These are phyloP conservation scores for Pyrrhosoma nymphula DNA, from an alignment of 2,888 invertebrate genomes.

Conservation along the genomic window DNA sequence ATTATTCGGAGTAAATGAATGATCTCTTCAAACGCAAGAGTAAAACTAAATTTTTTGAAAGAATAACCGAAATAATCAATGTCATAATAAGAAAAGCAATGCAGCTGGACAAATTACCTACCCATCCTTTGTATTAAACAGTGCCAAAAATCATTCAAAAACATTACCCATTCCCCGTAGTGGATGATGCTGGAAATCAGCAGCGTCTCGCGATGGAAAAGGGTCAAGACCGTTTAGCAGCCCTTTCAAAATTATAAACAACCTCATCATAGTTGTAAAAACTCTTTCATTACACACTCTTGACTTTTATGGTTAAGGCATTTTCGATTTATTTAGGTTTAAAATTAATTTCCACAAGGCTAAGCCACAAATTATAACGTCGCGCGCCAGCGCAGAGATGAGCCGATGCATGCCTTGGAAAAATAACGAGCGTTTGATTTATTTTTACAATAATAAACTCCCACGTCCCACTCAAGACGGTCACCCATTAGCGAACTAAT, in stretches of 20 bases:
- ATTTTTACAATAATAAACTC: conserved; percentile 28
- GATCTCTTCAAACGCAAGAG: too few species aligned
- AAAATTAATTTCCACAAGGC: not conserved
- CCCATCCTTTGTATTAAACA: too few species aligned
- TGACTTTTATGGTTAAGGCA: not conserved
- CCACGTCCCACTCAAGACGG: not conserved
- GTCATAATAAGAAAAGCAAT: too few species aligned
- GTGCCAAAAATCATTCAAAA: not conserved
- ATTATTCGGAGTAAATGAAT: too few species aligned
- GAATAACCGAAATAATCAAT: too few species aligned
- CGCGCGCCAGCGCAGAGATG: not conserved
- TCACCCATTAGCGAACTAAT: conserved; percentile 36
- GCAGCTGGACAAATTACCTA: too few species aligned
- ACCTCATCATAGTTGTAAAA: not conserved
- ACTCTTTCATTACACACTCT: not conserved
- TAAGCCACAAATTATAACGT: not conserved
- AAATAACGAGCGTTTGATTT: conserved; percentile 16
- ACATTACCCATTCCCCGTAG: not conserved
- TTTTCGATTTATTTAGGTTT: not conserved
- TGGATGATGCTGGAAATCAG: not conserved
- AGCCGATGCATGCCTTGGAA: not conserved
- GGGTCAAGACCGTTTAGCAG: not conserved
- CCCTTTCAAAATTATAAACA: not conserved
- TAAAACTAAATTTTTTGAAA: too few species aligned
- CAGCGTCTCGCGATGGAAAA: not conserved